A percentile compares a stretch with the other conserved stretches of the same genome.
Evolutionary conservation across 2,797 vertebrate species (phyloP).

Genomic region (Acanthurus leucopareius): DNA sequence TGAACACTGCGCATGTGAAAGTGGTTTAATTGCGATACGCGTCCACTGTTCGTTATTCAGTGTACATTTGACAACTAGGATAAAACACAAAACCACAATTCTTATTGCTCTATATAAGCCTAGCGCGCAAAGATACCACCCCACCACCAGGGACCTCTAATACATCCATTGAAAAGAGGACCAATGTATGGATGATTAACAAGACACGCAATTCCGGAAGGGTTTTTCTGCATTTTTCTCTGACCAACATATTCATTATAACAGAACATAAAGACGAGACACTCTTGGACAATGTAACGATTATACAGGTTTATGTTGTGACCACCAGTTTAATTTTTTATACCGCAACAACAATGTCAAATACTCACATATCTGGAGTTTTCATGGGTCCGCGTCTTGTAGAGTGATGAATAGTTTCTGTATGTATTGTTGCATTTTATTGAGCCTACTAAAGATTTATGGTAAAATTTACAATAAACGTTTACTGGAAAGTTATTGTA

Average conservation of each 20-base stretch:
- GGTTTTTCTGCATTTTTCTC: neutral
- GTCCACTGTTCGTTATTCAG: neutral
- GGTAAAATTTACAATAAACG: too few species aligned
- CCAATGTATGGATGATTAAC: constrained; percentile 29
- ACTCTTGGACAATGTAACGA: neutral
- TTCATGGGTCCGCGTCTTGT: too few species aligned
- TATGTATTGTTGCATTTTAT: too few species aligned
- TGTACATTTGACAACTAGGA: neutral
- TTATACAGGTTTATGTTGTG: neutral
- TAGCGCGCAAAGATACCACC: constrained; percentile 50
- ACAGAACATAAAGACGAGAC: neutral
- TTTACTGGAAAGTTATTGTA: too few species aligned
- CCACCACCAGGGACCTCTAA: neutral
- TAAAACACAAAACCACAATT: neutral
- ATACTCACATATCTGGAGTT: neutral
- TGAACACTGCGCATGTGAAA: neutral
- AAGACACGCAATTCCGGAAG: neutral
- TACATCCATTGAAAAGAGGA: too few species aligned
- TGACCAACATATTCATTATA: neutral
- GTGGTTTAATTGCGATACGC: neutral
- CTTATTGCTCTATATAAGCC: constrained; percentile 21
- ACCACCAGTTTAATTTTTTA: neutral
- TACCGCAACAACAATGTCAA: neutral
- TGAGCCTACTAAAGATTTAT: too few species aligned
- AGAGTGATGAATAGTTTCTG: too few species aligned